Percentiles rank a stretch among this genome's conserved stretches.
These are phyloP conservation scores for Lethocerus indicus DNA, from an alignment of 1,140 invertebrate species.

Conservation along the genomic window DNA sequence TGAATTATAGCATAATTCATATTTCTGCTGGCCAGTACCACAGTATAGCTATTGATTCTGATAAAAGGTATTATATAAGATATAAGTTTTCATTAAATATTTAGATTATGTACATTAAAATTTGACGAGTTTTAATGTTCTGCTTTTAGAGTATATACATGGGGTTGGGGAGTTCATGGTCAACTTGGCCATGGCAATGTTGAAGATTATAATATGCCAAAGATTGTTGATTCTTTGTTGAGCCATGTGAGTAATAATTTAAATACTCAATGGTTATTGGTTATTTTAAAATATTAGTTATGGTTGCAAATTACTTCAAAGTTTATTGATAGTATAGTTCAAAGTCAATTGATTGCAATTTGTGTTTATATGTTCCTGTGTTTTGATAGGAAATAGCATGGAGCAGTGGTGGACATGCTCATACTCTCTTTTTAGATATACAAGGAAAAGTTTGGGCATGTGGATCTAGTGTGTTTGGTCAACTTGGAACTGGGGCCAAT, in stretches of 20 bases:
- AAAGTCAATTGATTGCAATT: neutral
- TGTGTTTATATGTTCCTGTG: neutral
- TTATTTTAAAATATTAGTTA: neutral
- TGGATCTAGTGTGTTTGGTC: slow-evolving; percentile 63
- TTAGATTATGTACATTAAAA: neutral
- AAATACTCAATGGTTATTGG: neutral
- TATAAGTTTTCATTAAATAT: slow-evolving; percentile 1
- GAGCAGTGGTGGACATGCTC: slow-evolving; percentile 55
- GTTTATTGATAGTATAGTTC: neutral
- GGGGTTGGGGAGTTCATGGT: slow-evolving; percentile 71
- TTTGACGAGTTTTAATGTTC: neutral
- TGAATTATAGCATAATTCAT: slow-evolving; percentile 39
- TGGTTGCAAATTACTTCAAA: neutral
- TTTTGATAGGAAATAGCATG: slow-evolving; percentile 28
- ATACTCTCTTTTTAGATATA: slow-evolving; percentile 44
- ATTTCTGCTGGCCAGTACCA: slow-evolving; percentile 66
- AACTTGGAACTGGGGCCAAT: slow-evolving; percentile 46
- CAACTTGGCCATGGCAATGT: slow-evolving; percentile 60
- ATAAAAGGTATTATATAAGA: slow-evolving; percentile 31
- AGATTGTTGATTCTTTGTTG: slow-evolving; percentile 31
- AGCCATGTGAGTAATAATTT: slow-evolving; percentile 24
- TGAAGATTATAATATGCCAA: slow-evolving; percentile 43
- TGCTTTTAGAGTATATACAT: slow-evolving; percentile 35
- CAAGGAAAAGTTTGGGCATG: slow-evolving; percentile 53
- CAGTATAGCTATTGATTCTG: slow-evolving; percentile 46